Evolutionary conservation across 1,140 invertebrate species (phyloP).

Genomic region (Caerostris darwini): DNA sequence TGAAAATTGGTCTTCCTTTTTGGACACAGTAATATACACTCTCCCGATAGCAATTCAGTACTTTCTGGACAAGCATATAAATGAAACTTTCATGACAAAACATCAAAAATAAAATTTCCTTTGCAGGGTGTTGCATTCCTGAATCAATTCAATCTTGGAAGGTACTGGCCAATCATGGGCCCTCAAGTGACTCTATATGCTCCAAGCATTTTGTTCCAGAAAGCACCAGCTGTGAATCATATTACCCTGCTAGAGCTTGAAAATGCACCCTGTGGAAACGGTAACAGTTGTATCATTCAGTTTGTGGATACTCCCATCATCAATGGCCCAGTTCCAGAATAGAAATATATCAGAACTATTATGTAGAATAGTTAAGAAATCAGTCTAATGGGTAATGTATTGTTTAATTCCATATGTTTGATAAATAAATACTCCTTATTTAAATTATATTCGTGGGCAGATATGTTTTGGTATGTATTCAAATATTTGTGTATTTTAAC

Average conservation of each 20-base stretch:
- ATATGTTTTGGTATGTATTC: too few relatives aligned
- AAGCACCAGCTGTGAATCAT: constrained; percentile 80
- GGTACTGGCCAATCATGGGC: constrained; percentile 89
- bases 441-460: too few relatives aligned
- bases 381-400: too few relatives aligned
- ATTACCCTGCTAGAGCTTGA: constrained; percentile 82
- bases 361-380: too few relatives aligned
- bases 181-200: constrained; percentile 90
- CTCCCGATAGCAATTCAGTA: too few relatives aligned
- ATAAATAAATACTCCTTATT: too few relatives aligned
- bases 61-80: too few relatives aligned
- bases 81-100: constrained; percentile 82
- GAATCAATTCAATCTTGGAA: constrained; percentile 88
- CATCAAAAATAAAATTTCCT: constrained; percentile 61
- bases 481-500: too few relatives aligned
- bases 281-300: constrained; percentile 74
- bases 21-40: too few relatives aligned
- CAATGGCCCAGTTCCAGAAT: constrained; percentile 76
- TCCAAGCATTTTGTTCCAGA: constrained; percentile 84
- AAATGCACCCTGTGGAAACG: constrained; percentile 79
- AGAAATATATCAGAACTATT: too few relatives aligned
- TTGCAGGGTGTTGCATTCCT: constrained; percentile 81
- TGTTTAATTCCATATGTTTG: too few relatives aligned
- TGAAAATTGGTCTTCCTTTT: too few relatives aligned
- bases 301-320: constrained; percentile 79